Conservation (phyloP, 2,888 invertebrate species). For the Corythucha ciliata region DNA sequence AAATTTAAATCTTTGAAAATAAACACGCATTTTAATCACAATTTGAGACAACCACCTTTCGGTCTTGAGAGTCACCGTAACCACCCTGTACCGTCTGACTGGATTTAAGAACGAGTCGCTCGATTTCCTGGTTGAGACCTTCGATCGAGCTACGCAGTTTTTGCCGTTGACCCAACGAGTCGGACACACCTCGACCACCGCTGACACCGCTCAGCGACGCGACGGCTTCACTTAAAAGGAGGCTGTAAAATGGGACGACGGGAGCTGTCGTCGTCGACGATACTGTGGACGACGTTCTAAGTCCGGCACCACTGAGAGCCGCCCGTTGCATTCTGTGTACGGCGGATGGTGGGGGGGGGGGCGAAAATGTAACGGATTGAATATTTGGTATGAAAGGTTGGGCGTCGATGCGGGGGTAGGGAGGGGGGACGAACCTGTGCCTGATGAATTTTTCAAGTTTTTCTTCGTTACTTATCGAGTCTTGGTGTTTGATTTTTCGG, state of each 20-base stretch:
- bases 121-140: slow-evolving; percentile 79
- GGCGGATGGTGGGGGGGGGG: too few relatives aligned
- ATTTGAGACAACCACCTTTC: background rate
- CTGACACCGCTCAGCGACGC: too few relatives aligned
- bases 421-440: slow-evolving; percentile 38
- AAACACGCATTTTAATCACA: background rate
- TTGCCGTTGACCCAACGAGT: slow-evolving; percentile 43
- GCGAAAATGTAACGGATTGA: too few relatives aligned
- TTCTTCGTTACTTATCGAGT: slow-evolving; percentile 47
- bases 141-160: slow-evolving; percentile 76
- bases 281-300: too few relatives aligned
- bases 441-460: slow-evolving; percentile 51
- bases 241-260: slow-evolving; percentile 9
- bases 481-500: slow-evolving; percentile 47
- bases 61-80: slow-evolving; percentile 12
- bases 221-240: too few relatives aligned
- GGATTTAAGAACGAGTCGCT: slow-evolving; percentile 55
- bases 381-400: too few relatives aligned
- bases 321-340: too few relatives aligned
- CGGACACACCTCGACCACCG: slow-evolving; percentile 21
- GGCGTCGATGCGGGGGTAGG: too few relatives aligned
- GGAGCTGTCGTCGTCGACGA: slow-evolving; percentile 7
- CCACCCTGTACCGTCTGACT: slow-evolving; percentile 5
- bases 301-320: too few relatives aligned
- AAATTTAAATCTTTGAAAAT: background rate